phyloP scores from a whole-genome alignment of 2,797 vertebrate genomes.

The Chiroxiphia lanceolata region DNA sequence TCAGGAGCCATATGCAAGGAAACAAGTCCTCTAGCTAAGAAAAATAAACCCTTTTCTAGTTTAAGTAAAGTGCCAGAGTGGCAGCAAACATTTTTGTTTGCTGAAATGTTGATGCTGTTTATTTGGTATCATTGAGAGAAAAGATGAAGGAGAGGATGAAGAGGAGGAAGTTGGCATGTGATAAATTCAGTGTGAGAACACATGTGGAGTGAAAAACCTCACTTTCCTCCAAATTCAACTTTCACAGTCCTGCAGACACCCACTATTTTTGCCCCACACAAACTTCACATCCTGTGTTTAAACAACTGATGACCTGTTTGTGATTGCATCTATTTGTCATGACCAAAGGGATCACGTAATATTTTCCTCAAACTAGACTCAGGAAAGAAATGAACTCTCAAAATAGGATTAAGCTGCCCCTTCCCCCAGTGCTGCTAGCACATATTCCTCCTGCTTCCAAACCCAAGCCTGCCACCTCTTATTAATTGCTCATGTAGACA shows the following conservation, averaged over 20 bases:
- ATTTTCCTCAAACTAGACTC: background rate
- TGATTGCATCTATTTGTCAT: background rate
- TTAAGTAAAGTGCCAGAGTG: background rate
- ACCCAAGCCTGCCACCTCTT: background rate
- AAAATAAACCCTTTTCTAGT: background rate
- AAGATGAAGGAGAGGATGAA: background rate
- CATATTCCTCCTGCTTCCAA: background rate
- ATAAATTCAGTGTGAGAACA: background rate
- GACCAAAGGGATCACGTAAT: accelerated
- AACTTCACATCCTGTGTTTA: background rate
- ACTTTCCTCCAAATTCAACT: background rate
- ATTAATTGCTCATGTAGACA: background rate
- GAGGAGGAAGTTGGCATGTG: background rate
- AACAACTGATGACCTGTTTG: background rate
- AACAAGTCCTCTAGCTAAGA: background rate
- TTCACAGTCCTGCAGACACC: background rate
- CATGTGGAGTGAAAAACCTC: background rate
- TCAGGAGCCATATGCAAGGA: background rate
- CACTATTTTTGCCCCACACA: background rate
- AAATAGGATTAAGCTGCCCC: background rate
- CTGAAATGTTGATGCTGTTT: background rate
- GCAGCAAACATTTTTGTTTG: constrained; percentile 7
- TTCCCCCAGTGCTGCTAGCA: background rate
- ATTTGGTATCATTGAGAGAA: background rate
- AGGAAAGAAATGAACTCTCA: background rate